Evolutionary conservation across 2,113 vertebrate species (phyloP).

Genomic region (Heloderma charlesbogerti): DNA sequence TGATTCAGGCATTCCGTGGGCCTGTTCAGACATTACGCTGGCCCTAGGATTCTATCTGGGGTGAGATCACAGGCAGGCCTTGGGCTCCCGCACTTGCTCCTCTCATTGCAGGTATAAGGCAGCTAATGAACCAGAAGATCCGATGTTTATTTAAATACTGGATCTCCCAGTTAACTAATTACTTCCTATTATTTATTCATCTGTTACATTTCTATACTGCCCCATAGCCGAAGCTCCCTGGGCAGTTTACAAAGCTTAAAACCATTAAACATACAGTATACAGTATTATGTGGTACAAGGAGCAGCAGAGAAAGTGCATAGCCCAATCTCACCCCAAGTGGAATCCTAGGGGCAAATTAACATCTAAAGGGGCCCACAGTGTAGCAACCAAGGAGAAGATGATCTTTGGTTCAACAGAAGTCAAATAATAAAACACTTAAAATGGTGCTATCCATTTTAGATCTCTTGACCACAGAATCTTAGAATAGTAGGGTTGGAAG

Average conservation of each 20-base stretch:
- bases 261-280: no score
- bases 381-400: constrained; percentile 31
- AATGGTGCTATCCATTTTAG: not conserved
- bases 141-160: not conserved
- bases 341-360: not conserved
- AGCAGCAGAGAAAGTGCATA: not conserved
- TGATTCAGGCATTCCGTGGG: not conserved
- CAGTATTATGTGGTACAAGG: no score
- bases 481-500: no score
- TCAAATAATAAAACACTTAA: constrained; percentile 48
- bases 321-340: not conserved
- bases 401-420: constrained; percentile 41
- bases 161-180: not conserved
- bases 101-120: not conserved
- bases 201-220: no score
- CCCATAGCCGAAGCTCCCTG: no score
- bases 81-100: not conserved
- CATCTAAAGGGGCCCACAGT: not conserved
- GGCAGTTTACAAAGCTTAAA: no score
- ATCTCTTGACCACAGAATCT: no score
- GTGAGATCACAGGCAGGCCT: not conserved
- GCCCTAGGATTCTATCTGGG: not conserved
- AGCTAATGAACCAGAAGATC: not conserved
- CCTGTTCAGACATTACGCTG: no score
- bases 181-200: not conserved